A percentile compares a stretch with the other conserved stretches of the same genome.
These are phyloP conservation scores for Chlorocebus sabaeus DNA, from an alignment of 2,113 vertebrate genomes.

Conservation along the genomic window DNA sequence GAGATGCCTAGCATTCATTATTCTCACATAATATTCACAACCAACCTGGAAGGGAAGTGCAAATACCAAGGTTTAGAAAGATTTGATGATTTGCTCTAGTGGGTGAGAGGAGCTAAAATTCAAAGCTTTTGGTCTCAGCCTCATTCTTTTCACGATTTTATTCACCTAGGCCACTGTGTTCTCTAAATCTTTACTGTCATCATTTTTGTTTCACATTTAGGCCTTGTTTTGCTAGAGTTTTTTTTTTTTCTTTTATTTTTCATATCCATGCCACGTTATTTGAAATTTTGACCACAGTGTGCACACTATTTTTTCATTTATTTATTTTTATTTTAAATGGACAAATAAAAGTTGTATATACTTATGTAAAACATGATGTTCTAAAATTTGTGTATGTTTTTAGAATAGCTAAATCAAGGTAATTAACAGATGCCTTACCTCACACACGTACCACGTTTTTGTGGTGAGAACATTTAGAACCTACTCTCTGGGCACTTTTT, in stretches of 20 bases:
- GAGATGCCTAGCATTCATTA: background rate
- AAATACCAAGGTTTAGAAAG: background rate
- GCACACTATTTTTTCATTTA: background rate
- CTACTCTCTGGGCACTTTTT: background rate
- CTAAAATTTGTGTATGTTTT: too few species aligned
- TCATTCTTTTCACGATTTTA: background rate
- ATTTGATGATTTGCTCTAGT: background rate
- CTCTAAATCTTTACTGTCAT: background rate
- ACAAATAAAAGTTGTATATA: background rate
- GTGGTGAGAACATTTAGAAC: background rate
- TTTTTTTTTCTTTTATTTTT: background rate
- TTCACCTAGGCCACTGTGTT: background rate
- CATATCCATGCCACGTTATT: background rate
- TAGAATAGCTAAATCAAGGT: background rate
- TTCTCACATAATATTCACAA: background rate
- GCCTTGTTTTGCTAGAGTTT: background rate
- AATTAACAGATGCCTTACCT: background rate
- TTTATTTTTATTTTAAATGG: background rate
- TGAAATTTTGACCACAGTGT: background rate
- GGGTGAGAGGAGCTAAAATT: background rate
- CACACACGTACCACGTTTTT: background rate
- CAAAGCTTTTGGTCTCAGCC: background rate
- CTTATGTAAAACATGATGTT: background rate
- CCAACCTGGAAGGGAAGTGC: background rate
- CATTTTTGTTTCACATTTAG: background rate